phyloP scores from a whole-genome alignment of 2,797 vertebrate genomes.

The Pangasius macronema region DNA sequence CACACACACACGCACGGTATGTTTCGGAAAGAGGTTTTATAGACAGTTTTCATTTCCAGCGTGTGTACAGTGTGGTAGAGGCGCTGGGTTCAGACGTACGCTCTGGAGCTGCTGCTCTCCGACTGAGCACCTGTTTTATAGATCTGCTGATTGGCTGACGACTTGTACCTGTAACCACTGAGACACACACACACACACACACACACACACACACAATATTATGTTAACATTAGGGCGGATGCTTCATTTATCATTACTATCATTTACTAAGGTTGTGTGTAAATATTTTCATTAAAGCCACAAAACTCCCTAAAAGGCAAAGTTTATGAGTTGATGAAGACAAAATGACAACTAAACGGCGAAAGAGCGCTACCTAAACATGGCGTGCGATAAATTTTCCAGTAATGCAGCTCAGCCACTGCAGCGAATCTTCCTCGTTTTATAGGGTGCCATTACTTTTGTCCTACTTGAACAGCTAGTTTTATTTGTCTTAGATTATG shows the following conservation, averaged over 20 bases:
- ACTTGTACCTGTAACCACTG: conserved; percentile 68
- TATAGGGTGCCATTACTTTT: not conserved
- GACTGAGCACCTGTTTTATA: conserved; percentile 62
- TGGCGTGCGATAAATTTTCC: too few species aligned
- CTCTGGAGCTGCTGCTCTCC: conserved; percentile 60
- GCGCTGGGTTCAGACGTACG: conserved; percentile 68
- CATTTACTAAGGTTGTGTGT: not conserved
- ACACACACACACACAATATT: conserved; percentile 6
- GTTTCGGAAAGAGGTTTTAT: not conserved
- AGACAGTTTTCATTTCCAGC: not conserved
- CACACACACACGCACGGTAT: too few species aligned
- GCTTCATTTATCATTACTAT: too few species aligned
- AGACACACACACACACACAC: conserved; percentile 33
- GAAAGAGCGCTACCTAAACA: not conserved
- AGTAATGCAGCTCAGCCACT: not conserved
- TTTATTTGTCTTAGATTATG: not conserved
- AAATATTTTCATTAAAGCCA: too few species aligned
- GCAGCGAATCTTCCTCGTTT: not conserved
- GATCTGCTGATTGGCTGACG: conserved; percentile 63
- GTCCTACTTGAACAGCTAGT: not conserved
- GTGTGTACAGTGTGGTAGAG: not conserved
- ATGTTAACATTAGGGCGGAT: not conserved
- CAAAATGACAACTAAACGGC: not conserved
- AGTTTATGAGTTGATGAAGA: not conserved
- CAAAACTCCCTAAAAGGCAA: not conserved